Base-by-base conservation (phyloP, 1,140 invertebrate genomes). In the Papilio polytes region DNA sequence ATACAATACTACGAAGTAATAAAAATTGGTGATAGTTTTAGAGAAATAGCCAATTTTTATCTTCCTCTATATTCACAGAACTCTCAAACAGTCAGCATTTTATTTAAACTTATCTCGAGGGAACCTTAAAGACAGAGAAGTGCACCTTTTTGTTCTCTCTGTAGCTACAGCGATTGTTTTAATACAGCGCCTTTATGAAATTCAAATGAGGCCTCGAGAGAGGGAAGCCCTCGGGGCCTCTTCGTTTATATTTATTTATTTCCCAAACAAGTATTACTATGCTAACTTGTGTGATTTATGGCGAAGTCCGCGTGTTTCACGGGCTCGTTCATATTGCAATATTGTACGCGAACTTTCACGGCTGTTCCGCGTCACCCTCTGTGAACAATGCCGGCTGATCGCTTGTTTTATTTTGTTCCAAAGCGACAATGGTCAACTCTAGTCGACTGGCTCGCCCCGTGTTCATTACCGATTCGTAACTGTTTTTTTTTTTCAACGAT, bases 271-370 rank as follows among this genome's bases (percentile, higher is more conserved):
- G 89, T 87, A 90, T 90, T 85, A 85, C 86, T 85, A 89, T 83
- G 84, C 84, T 84, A 86, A 88, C 81, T 87, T 88, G 73, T 86
- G 82, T 92, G 88, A 94, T 94, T 92, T 92, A 93, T 90, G 80
- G 81, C 79, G 15, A 56, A 79, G 83, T 80, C 81, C 81, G 83
- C 82, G 82, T 86, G 84, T 84, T 86, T 80, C 81, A 78, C 84
- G 56, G 81, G 82, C 83, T 86, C 85, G 87, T 89, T 90, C 89
- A 86, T 91, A 89, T 88, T 89, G 86, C 89, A 89, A 88, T 88
- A 90, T 86, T 89, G 89, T 88, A 83, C 82, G 70, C 73, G 66
- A 88, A 87, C 73, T 87, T 88, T 74, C 84, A 74, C 81, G 74
- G 84, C 76, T 83, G 84, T 83, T 88, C 84, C 80, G 66, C 76